Conservation (phyloP, 2,888 invertebrate species). For the Brachypalpus laphriformis region DNA sequence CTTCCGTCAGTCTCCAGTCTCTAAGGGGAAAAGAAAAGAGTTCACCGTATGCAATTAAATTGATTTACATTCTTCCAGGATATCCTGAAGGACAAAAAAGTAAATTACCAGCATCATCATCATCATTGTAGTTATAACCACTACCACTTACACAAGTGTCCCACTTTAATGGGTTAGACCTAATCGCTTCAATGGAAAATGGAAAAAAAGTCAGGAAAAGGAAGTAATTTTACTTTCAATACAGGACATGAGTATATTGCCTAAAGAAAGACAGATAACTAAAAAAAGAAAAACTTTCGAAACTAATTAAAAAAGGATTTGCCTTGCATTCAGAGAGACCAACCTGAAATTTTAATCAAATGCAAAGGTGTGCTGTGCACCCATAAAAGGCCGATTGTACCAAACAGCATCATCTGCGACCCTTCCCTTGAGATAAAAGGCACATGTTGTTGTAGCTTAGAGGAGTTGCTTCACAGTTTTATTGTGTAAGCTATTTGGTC, state of each 20-base stretch:
- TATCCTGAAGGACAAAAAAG: slow-evolving; percentile 24
- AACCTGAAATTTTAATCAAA: slow-evolving; percentile 32
- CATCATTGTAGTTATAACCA: slow-evolving; percentile 8
- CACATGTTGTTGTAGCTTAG: slow-evolving; percentile 19
- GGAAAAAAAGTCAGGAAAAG: neutral
- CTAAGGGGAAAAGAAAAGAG: neutral
- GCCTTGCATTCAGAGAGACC: neutral
- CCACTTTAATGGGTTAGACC: slow-evolving; percentile 17
- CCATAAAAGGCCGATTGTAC: slow-evolving; percentile 21
- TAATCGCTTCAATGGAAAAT: slow-evolving; percentile 29
- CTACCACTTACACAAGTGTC: slow-evolving; percentile 15
- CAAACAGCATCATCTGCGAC: slow-evolving; percentile 16
- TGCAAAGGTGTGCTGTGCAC: slow-evolving; percentile 25
- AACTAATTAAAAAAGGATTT: slow-evolving; percentile 43
- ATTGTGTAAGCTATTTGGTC: slow-evolving; percentile 40
- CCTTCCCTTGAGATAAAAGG: neutral
- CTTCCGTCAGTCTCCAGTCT: neutral
- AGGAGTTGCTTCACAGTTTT: slow-evolving; percentile 14
- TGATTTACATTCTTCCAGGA: slow-evolving; percentile 22
- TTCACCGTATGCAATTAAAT: slow-evolving; percentile 36
- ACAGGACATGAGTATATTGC: slow-evolving; percentile 14
- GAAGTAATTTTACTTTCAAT: neutral
- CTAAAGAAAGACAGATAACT: neutral
- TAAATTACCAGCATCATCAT: slow-evolving; percentile 27
- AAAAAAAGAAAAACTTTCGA: slow-evolving; percentile 2